Evolutionary conservation across 1,140 invertebrate species (phyloP), one percentile per base, ranked within the genome.

Genomic region (Oreohelix idahoensis): DNA sequence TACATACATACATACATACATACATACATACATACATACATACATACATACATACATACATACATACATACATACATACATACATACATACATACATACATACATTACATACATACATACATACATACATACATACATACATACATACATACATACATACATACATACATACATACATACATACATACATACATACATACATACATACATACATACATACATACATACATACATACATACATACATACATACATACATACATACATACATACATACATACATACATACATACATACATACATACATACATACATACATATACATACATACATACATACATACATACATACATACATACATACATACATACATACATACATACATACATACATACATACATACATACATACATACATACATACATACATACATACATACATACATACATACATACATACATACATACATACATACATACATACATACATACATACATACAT

Each of bases 51-150:
- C 70, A 35, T 73, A 73, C 70, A 35, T 73, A 73, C 70, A 35
- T 73, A 73, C 70, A 35, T 73, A 73, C 70, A 35, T 73, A 73
- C 70, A 35, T 73, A 73, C 70, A 35, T 73, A 73, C 70, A 35
- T 73, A 73, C 70, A 35, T 73, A 36, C 70, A 73, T n/a, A n/a
- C n/a, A n/a, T n/a, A n/a, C n/a, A n/a, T n/a, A n/a, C n/a, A n/a
- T n/a, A n/a, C n/a, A n/a, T n/a, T n/a, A n/a, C n/a, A n/a, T n/a
- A n/a, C n/a, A n/a, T n/a, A n/a, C n/a, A n/a, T n/a, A n/a, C n/a
- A n/a, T 73, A 73, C 70, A 35, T 73, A 73, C 70, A 35, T 73
- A 73, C 70, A 35, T 73, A 73, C 70, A 35, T 73, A 73, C 70
- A 35, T 73, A 73, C 70, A 35, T 73, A 73, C 70, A 35, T 73